phyloP scores from a whole-genome alignment of 2,888 invertebrate genomes.

The Bellardia bayeri region DNA sequence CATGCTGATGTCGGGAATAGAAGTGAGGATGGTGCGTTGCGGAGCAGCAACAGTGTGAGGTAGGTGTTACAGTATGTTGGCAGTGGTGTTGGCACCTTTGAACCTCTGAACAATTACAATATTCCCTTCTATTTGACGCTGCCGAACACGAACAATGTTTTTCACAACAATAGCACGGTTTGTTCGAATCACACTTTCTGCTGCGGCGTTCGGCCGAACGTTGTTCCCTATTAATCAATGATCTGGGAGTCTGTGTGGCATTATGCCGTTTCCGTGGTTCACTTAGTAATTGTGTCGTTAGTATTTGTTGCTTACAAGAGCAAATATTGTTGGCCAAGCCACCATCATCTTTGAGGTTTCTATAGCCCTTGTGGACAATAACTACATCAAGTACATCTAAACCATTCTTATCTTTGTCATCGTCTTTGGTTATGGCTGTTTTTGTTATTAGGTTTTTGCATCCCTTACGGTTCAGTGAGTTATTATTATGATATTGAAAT shows the following conservation, averaged over 20 bases:
- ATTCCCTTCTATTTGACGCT: slow-evolving; percentile 61
- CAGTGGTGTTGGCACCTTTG: slow-evolving; percentile 64
- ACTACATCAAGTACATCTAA: slow-evolving; percentile 77
- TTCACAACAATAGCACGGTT: slow-evolving; percentile 52
- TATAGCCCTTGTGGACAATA: slow-evolving; percentile 77
- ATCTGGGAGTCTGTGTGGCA: slow-evolving; percentile 81
- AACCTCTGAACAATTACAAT: slow-evolving; percentile 50
- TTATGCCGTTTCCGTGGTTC: slow-evolving; percentile 79
- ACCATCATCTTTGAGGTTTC: slow-evolving; percentile 43
- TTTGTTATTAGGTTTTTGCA: slow-evolving; percentile 58
- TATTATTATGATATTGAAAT: slow-evolving; percentile 81
- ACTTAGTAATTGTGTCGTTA: slow-evolving; percentile 35
- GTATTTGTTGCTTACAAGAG: slow-evolving; percentile 55
- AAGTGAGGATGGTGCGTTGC: slow-evolving; percentile 53
- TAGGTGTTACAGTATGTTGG: slow-evolving; percentile 51
- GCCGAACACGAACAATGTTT: slow-evolving; percentile 67
- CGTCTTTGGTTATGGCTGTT: slow-evolving; percentile 25
- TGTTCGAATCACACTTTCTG: slow-evolving; percentile 27
- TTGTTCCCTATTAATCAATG: slow-evolving; percentile 72
- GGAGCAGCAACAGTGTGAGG: slow-evolving; percentile 55
- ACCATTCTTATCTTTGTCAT: slow-evolving; percentile 52
- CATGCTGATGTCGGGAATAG: slow-evolving; percentile 67
- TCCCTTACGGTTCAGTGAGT: slow-evolving; percentile 73
- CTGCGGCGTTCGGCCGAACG: slow-evolving; percentile 36
- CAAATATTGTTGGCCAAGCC: slow-evolving; percentile 46